Conservation (phyloP, 2,113 vertebrate species). For the Pheucticus melanocephalus region DNA sequence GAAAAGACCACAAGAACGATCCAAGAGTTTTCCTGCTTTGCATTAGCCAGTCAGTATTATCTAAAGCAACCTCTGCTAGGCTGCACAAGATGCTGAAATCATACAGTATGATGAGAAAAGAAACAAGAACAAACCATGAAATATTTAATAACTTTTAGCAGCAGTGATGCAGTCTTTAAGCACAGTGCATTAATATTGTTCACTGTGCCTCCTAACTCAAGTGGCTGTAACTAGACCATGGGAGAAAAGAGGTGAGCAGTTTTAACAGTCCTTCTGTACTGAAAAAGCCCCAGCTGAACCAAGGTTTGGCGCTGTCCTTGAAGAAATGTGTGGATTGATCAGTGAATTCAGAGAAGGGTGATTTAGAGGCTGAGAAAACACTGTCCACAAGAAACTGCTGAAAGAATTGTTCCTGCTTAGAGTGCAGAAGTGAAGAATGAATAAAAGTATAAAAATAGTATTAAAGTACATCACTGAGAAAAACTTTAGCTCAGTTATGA, state of each 20-base stretch:
- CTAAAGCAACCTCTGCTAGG: neutral
- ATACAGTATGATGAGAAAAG: neutral
- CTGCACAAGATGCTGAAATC: neutral
- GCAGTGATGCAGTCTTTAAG: neutral
- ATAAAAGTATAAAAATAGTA: neutral
- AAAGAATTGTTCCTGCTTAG: neutral
- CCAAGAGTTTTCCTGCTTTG: neutral
- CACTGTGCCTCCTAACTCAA: neutral
- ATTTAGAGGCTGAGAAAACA: neutral
- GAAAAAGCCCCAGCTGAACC: neutral
- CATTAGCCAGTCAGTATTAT: neutral
- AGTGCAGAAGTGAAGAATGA: neutral
- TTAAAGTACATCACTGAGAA: neutral
- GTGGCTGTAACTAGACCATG: neutral
- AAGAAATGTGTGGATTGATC: neutral
- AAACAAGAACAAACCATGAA: constrained; percentile 16
- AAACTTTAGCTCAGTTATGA: neutral
- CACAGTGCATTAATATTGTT: neutral
- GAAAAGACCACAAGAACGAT: neutral
- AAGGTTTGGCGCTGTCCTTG: neutral
- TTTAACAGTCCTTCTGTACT: neutral
- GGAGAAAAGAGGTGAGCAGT: neutral
- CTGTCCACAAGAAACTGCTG: neutral
- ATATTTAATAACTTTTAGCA: neutral
- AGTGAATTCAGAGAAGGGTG: neutral